Evolutionary conservation across 2,113 vertebrate species (phyloP).

Genomic region (Engraulis encrasicolus): DNA sequence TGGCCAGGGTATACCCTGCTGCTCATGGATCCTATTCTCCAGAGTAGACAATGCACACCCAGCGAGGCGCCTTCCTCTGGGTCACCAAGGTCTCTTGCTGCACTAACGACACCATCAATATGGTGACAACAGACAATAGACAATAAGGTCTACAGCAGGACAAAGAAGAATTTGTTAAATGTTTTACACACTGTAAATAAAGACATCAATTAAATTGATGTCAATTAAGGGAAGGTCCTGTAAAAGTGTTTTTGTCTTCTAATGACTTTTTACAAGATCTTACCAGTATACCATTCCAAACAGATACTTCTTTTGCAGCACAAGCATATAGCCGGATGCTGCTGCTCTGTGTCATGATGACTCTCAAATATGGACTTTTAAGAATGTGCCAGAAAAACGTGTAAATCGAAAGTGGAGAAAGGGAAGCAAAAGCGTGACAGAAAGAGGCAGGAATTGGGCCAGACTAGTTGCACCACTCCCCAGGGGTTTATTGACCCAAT

Average conservation of each 20-base stretch:
- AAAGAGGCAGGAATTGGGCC: slow-evolving; percentile 64
- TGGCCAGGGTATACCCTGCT: neutral
- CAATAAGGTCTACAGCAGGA: neutral
- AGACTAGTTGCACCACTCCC: slow-evolving; percentile 70
- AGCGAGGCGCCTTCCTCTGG: neutral
- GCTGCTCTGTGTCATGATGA: neutral
- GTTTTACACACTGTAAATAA: slow-evolving; percentile 21
- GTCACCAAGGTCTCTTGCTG: neutral
- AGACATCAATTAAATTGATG: neutral
- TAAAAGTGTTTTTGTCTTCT: neutral
- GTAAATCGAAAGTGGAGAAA: slow-evolving; percentile 43
- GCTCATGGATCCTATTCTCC: neutral
- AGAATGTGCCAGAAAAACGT: neutral
- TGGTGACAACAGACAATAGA: too few relatives aligned
- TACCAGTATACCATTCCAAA: neutral
- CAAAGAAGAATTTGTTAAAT: neutral
- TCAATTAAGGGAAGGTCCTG: neutral
- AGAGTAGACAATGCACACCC: neutral
- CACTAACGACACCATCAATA: neutral
- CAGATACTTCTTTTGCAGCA: neutral
- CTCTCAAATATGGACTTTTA: slow-evolving; percentile 27
- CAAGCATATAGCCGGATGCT: neutral
- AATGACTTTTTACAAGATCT: neutral
- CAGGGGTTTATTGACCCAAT: slow-evolving; percentile 68
- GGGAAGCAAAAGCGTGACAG: slow-evolving; percentile 51